These are phyloP conservation scores for Agriopis aurantiaria DNA, from an alignment of 2,888 invertebrate genomes.

Conservation along the genomic window DNA sequence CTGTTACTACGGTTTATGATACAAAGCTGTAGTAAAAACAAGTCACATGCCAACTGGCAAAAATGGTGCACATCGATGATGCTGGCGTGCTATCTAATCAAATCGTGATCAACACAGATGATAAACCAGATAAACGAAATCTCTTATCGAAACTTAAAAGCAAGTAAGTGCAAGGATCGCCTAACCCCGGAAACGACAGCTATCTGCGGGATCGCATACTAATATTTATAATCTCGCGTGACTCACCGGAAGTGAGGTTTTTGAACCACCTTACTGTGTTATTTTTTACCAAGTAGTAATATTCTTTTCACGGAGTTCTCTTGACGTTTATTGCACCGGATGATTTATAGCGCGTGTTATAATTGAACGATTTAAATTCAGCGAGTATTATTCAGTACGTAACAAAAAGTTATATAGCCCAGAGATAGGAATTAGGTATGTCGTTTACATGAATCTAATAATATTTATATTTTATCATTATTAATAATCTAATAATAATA, in stretches of 20 bases:
- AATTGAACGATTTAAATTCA: conserved; percentile 25
- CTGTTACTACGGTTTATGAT: too few relatives aligned
- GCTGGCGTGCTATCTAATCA: conserved; percentile 7
- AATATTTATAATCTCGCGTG: conserved; percentile 39
- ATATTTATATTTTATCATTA: too few relatives aligned
- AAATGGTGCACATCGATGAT: neutral
- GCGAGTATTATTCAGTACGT: conserved; percentile 1
- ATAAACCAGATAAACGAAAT: conserved; percentile 2
- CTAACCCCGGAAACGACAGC: conserved; percentile 9
- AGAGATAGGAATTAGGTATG: neutral
- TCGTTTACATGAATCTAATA: too few relatives aligned
- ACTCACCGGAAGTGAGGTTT: conserved; percentile 44
- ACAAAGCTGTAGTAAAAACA: too few relatives aligned
- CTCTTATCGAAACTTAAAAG: neutral
- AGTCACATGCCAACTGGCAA: neutral
- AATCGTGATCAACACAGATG: conserved; percentile 1
- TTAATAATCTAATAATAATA: too few relatives aligned
- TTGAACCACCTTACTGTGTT: conserved; percentile 28
- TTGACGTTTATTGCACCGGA: conserved; percentile 26
- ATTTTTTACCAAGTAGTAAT: conserved; percentile 12
- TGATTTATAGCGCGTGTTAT: conserved; percentile 20
- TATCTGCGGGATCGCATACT: conserved; percentile 28
- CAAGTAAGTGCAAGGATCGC: neutral
- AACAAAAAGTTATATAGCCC: conserved; percentile 2
- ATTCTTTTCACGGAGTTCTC: conserved; percentile 7